Evolutionary conservation across 2,797 vertebrate species (phyloP).

Genomic region (Glyptemys insculpta): DNA sequence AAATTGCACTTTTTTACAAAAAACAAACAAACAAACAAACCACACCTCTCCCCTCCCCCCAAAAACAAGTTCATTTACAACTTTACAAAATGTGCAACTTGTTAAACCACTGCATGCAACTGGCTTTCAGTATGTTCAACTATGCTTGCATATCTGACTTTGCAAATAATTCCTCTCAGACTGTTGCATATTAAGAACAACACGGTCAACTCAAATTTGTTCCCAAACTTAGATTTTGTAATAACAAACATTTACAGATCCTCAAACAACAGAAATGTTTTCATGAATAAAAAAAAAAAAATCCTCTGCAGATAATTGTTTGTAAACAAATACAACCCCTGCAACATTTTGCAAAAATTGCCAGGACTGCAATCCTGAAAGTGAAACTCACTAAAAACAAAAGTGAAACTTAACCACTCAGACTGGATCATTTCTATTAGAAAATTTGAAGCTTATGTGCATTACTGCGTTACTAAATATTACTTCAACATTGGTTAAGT

Average conservation of each 20-base stretch:
- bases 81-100: neutral
- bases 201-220: neutral
- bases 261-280: neutral
- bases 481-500: neutral
- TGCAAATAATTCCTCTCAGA: neutral
- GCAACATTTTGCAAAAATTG: neutral
- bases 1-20: no score
- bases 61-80: neutral
- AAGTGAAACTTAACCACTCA: neutral
- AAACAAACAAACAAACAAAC: no score
- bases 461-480: neutral
- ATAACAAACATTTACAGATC: neutral
- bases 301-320: neutral
- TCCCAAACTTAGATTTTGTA: neutral
- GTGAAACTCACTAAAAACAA: neutral
- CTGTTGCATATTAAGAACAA: neutral
- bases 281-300: neutral
- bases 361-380: neutral
- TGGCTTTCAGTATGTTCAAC: neutral
- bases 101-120: neutral
- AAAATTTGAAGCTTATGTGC: neutral
- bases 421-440: accelerated
- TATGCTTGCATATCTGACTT: neutral
- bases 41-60: no score
- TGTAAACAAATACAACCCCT: neutral